A percentile compares a stretch with the other conserved stretches of the same genome.
phyloP scores from a whole-genome alignment of 2,113 vertebrate genomes.

The Microcebus lehilahytsara region DNA sequence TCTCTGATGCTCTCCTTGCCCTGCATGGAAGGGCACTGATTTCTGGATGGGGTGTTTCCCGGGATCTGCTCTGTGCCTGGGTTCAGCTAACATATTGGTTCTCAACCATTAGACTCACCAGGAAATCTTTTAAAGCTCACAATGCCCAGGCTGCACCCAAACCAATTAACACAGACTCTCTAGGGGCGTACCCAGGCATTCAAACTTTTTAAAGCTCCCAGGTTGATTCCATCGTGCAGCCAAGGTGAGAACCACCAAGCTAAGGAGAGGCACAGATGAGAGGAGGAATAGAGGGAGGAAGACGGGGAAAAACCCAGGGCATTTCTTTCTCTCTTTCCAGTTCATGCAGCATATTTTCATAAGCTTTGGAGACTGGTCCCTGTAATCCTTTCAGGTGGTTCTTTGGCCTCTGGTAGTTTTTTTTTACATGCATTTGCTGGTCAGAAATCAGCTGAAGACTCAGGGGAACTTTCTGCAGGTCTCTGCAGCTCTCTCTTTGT shows the following conservation, averaged over 20 bases:
- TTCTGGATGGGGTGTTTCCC: neutral
- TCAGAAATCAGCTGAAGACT: neutral
- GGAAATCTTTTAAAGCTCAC: neutral
- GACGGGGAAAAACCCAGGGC: too few relatives aligned
- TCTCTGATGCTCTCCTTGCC: neutral
- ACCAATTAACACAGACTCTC: neutral
- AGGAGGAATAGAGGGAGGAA: neutral
- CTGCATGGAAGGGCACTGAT: neutral
- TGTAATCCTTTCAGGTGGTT: neutral
- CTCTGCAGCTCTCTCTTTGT: neutral
- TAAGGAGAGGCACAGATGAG: neutral
- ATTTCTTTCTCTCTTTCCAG: neutral
- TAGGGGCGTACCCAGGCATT: neutral
- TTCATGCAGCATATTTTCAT: accelerated
- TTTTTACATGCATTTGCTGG: neutral
- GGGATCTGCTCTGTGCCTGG: neutral
- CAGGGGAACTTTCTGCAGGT: neutral
- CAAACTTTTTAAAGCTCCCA: neutral
- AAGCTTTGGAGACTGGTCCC: neutral
- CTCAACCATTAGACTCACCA: neutral
- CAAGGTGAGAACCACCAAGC: neutral
- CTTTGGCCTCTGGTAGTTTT: neutral
- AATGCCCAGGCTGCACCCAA: neutral
- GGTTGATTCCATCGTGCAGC: neutral
- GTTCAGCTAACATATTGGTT: neutral